Conservation (phyloP, 2,888 invertebrate genomes). For the Noctua janthina region DNA sequence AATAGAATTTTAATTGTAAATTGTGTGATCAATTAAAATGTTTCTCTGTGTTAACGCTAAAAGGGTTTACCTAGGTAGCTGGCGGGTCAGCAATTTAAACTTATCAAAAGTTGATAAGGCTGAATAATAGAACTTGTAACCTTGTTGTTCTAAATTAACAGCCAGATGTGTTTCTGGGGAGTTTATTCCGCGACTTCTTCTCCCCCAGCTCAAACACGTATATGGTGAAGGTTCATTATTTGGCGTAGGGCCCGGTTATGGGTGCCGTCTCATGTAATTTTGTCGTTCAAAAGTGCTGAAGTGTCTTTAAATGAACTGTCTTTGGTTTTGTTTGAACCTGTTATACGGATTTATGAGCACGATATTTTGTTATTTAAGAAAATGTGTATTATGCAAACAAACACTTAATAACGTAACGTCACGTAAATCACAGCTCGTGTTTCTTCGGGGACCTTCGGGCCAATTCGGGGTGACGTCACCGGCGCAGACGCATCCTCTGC, state of each 20-base stretch:
- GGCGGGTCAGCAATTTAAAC: background rate
- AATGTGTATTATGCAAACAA: slow-evolving; percentile 13
- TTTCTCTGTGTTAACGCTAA: background rate
- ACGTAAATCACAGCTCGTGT: slow-evolving; percentile 37
- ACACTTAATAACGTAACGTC: background rate
- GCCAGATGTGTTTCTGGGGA: background rate
- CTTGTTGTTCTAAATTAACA: background rate
- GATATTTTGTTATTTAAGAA: background rate
- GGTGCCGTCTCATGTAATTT: background rate
- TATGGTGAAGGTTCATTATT: background rate
- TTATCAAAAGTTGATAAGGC: background rate
- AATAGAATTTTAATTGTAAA: slow-evolving; percentile 11
- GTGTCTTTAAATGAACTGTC: background rate
- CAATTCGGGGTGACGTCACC: slow-evolving; percentile 57
- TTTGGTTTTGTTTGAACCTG: background rate
- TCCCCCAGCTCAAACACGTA: background rate
- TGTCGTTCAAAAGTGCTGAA: background rate
- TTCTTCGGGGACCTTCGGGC: slow-evolving; percentile 37
- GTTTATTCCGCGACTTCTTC: background rate
- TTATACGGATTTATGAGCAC: background rate
- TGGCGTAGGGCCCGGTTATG: background rate
- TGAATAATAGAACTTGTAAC: background rate
- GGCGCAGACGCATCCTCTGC: slow-evolving; percentile 60
- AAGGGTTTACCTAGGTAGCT: background rate
- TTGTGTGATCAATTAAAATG: background rate